Conservation (phyloP, 92 coral and sea anemone genomes). For the Zoanthus gigantus region DNA sequence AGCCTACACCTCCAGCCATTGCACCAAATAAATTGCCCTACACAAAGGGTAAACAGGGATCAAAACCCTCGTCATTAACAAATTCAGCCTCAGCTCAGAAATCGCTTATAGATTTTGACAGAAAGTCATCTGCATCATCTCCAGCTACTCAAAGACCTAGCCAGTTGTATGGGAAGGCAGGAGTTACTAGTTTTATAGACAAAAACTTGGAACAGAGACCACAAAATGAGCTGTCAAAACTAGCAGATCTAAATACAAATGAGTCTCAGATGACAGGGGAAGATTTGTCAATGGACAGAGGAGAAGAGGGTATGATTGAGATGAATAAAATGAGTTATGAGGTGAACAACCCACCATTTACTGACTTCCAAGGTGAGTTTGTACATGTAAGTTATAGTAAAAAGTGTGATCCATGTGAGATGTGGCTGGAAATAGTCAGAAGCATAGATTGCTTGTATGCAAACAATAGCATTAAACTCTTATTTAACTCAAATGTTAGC, state of each 20-base stretch:
- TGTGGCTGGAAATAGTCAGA: no score
- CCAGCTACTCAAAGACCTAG: conserved; percentile 65
- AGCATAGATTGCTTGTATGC: no score
- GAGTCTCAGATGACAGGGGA: conserved; percentile 30
- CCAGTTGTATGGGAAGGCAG: conserved; percentile 81
- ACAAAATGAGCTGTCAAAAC: conserved; percentile 45
- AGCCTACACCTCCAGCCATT: conserved; percentile 75
- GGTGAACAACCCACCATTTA: conserved; percentile 81
- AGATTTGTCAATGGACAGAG: conserved; percentile 26
- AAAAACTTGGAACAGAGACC: conserved; percentile 53
- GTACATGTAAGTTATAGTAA: no score
- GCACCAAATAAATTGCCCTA: conserved; percentile 31
- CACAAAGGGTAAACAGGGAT: background rate
- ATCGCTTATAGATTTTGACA: conserved; percentile 41
- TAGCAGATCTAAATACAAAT: conserved; percentile 51
- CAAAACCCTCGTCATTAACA: conserved; percentile 20
- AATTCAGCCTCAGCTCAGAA: conserved; percentile 29
- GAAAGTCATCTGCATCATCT: background rate
- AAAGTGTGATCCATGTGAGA: no score
- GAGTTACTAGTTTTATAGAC: conserved; percentile 66
- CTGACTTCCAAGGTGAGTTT: conserved; percentile 87
- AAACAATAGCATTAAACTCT: no score
- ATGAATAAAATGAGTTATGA: conserved; percentile 70
- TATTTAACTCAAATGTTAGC: no score
- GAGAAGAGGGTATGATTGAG: conserved; percentile 54